These are phyloP conservation scores for Ifrita kowaldi DNA, from an alignment of 2,113 vertebrate species.

Conservation along the genomic window DNA sequence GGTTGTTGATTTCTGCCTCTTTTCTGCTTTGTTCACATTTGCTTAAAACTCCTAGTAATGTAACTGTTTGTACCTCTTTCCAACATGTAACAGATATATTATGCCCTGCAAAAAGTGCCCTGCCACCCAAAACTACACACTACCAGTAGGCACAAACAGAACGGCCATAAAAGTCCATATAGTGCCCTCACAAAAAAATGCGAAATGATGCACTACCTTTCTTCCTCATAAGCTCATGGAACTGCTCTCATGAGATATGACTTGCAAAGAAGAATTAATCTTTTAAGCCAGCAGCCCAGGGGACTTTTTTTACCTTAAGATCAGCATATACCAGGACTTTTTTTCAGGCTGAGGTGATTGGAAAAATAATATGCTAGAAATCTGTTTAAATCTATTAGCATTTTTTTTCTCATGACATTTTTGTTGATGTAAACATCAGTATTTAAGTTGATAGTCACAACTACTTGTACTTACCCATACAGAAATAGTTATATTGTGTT, in stretches of 20 bases:
- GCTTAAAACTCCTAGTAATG: neutral
- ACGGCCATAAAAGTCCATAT: neutral
- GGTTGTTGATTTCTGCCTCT: neutral
- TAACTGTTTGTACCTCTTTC: neutral
- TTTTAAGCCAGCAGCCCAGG: neutral
- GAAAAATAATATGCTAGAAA: neutral
- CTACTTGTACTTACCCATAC: neutral
- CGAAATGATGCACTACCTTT: neutral
- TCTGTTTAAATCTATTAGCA: neutral
- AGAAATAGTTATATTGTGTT: neutral
- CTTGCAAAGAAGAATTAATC: neutral
- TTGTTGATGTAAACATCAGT: neutral
- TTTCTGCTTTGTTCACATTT: neutral
- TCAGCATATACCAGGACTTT: neutral
- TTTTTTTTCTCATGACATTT: neutral
- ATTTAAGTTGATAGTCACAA: neutral
- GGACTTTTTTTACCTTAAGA: neutral
- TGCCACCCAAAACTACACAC: neutral
- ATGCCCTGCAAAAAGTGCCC: neutral
- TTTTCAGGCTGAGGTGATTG: neutral
- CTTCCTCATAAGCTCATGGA: neutral
- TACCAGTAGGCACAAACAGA: neutral
- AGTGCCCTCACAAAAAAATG: too few species aligned
- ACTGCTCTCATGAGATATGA: neutral
- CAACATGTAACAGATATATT: neutral